Evolutionary conservation across 2,113 vertebrate genomes (phyloP), one percentile per base, ranked within the genome.

Genomic region (Motacilla tschutschensis): DNA sequence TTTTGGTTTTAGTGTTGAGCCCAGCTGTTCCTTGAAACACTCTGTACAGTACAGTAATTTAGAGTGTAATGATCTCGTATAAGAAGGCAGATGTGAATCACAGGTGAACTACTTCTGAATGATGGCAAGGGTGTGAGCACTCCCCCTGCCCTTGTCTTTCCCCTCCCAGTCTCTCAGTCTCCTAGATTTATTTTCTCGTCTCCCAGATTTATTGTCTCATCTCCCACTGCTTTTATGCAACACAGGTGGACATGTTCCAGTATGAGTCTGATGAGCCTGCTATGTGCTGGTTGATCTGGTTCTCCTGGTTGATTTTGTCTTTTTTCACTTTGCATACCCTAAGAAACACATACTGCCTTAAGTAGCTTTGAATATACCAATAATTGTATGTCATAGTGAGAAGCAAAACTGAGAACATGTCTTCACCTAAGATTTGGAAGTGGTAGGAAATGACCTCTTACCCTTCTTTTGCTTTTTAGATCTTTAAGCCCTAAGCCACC

Each of bases 11-110:
- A 64, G 57, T 41, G 18, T 67, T 74, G 44, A 85, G 48, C 46
- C 78, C 79, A 82, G 84, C 84, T 88, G 78, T 83, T 91, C 71
- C 79, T 88, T 83, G 65, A 70, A 88, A 74, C n/a, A 38, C 29
- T 72, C 69, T 33, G 44, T 88, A 22, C 31, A 43, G 59, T 79
- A 31, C 66, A 64, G 86, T 79, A 77, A 65, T 83, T 87, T 85
- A 69, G 59, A 62, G 47, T 44, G 50, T 88, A 67, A 59, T 83
- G 78, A 75, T 60, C 66, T 89, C 2, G 0, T 43, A 2, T 67
- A 85, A 85, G 72, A 48, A 87, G 50, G 74, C 84, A 91, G 76
- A 74, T 89, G 73, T 85, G 87, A 91, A 79, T 83, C 83, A 79
- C 63, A 87, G 74, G 86, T 79, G 63, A 88, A 41, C 64, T 91